Conservation (phyloP, 2,888 invertebrate species). For the Belgica antarctica region DNA sequence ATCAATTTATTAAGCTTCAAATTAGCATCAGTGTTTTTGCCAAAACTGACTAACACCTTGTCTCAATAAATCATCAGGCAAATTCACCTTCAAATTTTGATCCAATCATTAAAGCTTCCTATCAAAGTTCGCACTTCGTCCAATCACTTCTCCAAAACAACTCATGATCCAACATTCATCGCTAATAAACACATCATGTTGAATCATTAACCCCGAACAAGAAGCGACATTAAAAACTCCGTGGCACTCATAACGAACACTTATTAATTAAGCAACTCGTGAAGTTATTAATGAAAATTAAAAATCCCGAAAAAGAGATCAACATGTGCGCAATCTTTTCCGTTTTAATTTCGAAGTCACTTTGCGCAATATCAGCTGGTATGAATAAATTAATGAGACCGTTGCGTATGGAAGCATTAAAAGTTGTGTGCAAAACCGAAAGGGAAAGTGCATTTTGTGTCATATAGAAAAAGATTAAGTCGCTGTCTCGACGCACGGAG, state of each 20-base stretch:
- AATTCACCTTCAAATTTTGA: too few relatives aligned
- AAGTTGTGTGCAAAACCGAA: background rate
- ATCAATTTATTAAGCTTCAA: too few relatives aligned
- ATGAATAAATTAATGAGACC: conserved; percentile 5
- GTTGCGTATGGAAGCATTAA: background rate
- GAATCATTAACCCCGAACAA: conserved; percentile 18
- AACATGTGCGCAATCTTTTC: conserved; percentile 13
- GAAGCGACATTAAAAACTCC: background rate
- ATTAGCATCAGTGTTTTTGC: too few relatives aligned
- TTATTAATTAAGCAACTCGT: background rate
- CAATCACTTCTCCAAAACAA: too few relatives aligned
- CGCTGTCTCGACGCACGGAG: background rate
- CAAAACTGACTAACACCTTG: too few relatives aligned
- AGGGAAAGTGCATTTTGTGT: conserved; percentile 20
- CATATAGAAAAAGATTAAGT: background rate
- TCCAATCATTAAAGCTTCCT: too few relatives aligned
- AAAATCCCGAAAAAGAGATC: background rate
- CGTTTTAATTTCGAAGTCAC: background rate
- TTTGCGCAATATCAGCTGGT: background rate
- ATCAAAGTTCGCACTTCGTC: too few relatives aligned
- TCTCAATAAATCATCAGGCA: too few relatives aligned
- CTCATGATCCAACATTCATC: too few relatives aligned
- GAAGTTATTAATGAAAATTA: background rate
- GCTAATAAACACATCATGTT: too few relatives aligned
- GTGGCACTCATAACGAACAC: background rate